phyloP scores from a whole-genome alignment of 2,888 invertebrate species.

The Schrankia costaestrigalis region DNA sequence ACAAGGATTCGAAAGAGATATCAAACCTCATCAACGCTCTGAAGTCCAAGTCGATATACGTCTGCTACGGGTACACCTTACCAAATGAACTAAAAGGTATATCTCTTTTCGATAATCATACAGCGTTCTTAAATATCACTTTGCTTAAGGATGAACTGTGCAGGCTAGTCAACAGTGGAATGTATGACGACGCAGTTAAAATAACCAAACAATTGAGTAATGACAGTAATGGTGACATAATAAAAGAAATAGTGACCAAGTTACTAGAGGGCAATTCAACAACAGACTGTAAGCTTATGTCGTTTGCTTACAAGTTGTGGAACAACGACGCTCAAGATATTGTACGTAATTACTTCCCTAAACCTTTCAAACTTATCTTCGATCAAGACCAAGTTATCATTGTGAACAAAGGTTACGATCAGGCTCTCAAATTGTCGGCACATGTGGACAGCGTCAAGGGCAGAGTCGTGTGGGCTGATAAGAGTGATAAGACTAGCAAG shows the following conservation, averaged over 20 bases:
- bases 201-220: constrained; percentile 26
- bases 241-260: constrained; percentile 26
- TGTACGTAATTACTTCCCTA: constrained; percentile 32
- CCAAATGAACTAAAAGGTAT: constrained; percentile 24
- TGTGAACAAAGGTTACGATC: constrained; percentile 25
- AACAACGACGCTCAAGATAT: constrained; percentile 19
- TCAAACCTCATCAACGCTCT: constrained; percentile 32
- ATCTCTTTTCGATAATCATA: constrained; percentile 33
- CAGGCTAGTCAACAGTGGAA: constrained; percentile 18
- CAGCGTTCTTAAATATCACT: constrained; percentile 32
- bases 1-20: constrained; percentile 26
- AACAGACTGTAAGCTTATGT: constrained; percentile 20
- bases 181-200: constrained; percentile 32
- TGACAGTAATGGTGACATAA: neutral
- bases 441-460: constrained; percentile 17
- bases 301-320: constrained; percentile 39
- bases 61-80: constrained; percentile 30
- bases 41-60: constrained; percentile 22
- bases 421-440: constrained; percentile 32
- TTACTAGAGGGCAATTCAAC: constrained; percentile 17
- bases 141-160: constrained; percentile 27
- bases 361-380: constrained; percentile 28
- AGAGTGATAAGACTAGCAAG: constrained; percentile 19
- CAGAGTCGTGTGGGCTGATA: constrained; percentile 33
- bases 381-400: constrained; percentile 31